Conservation (phyloP, 1,140 invertebrate genomes). For the Ips nitidus region DNA sequence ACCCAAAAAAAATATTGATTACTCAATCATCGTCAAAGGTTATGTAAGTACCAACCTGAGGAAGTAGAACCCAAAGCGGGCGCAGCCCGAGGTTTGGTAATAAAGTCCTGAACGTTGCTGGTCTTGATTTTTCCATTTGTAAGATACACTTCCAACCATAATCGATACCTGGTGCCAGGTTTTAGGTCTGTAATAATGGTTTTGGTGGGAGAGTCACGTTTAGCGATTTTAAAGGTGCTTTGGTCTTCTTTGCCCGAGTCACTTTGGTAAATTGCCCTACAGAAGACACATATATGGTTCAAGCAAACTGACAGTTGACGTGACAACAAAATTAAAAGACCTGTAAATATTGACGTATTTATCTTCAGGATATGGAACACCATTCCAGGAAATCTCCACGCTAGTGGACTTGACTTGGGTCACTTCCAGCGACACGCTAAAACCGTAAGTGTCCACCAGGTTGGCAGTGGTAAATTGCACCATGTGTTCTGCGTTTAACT, state of each 20-base stretch:
- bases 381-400: slow-evolving; percentile 77
- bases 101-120: slow-evolving; percentile 83
- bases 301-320: neutral
- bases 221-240: slow-evolving; percentile 81
- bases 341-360: slow-evolving; percentile 90
- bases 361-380: slow-evolving; percentile 82
- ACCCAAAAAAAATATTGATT: slow-evolving; percentile 34
- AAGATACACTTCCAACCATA: slow-evolving; percentile 85
- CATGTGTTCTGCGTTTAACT: slow-evolving; percentile 69
- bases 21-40: neutral
- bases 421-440: slow-evolving; percentile 74
- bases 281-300: neutral
- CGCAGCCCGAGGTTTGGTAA: slow-evolving; percentile 74
- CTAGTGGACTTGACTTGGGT: slow-evolving; percentile 72
- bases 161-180: slow-evolving; percentile 77
- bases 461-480: slow-evolving; percentile 64
- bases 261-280: slow-evolving; percentile 72
- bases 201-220: slow-evolving; percentile 72
- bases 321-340: slow-evolving; percentile 5
- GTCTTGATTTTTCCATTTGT: slow-evolving; percentile 88
- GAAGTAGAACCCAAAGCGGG: slow-evolving; percentile 58
- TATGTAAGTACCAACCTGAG: slow-evolving; percentile 43
- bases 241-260: slow-evolving; percentile 74
- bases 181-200: slow-evolving; percentile 72
- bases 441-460: slow-evolving; percentile 64